Percentiles rank a stretch among this genome's conserved stretches.
Evolutionary conservation across 2,797 vertebrate genomes (phyloP).

Genomic region (Eptatretus atami): DNA sequence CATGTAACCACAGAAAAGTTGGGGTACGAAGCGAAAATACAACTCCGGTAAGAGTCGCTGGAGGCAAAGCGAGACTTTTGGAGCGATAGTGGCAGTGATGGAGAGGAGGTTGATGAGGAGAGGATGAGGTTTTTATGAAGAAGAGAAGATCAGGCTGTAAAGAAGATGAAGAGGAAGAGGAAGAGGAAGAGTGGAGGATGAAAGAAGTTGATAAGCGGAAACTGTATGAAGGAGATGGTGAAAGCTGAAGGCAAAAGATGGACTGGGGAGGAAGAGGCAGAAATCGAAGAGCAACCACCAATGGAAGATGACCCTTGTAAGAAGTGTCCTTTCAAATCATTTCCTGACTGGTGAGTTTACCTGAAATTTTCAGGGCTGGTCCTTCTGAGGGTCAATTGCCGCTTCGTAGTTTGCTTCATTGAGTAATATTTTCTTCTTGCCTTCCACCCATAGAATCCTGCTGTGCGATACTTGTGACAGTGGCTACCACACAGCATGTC

Average conservation of each 20-base stretch:
- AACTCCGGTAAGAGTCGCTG: no score
- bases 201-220: conserved; percentile 13
- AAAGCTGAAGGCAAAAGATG: conserved; percentile 16
- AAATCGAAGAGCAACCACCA: conserved; percentile 21
- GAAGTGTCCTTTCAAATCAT: conserved; percentile 79
- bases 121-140: conserved; percentile 1
- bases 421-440: no score
- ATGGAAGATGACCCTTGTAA: conserved; percentile 62
- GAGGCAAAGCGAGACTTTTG: no score
- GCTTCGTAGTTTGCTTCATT: no score
- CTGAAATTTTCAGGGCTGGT: neutral
- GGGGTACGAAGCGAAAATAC: no score
- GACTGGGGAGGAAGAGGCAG: conserved; percentile 30
- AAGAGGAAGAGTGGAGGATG: neutral
- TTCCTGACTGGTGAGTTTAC: conserved; percentile 37
- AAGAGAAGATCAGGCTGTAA: neutral
- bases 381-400: neutral
- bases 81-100: neutral
- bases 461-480: conserved; percentile 77
- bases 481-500: conserved; percentile 77
- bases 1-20: no score
- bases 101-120: neutral
- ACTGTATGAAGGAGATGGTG: conserved; percentile 21
- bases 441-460: conserved; percentile 30
- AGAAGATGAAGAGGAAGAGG: neutral